Conservation (phyloP, 37 sponge, comb jelly and placozoan genomes). For the Oscarella lobularis region DNA sequence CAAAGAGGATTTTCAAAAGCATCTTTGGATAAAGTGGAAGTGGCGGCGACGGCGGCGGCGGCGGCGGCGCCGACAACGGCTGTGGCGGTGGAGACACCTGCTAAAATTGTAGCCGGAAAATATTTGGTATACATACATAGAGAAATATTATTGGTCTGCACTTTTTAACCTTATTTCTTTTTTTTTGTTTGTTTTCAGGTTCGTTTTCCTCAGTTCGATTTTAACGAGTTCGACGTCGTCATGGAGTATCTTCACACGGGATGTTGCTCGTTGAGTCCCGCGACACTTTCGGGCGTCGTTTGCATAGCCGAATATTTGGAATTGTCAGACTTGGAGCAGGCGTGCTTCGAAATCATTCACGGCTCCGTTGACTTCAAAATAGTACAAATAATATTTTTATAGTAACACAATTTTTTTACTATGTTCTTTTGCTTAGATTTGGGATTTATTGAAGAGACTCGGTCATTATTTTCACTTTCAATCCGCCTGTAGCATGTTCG, state of each 20-base stretch:
- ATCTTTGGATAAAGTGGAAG: too few species aligned
- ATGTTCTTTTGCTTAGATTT: background rate
- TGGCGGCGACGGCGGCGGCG: too few species aligned
- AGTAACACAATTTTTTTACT: background rate
- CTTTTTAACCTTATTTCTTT: background rate
- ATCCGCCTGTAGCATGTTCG: constrained; percentile 58
- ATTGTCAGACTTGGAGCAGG: constrained; percentile 60
- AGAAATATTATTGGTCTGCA: background rate
- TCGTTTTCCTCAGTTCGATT: background rate
- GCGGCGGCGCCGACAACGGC: too few species aligned
- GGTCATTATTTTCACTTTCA: constrained; percentile 56
- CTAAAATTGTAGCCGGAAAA: too few species aligned
- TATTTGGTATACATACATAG: background rate
- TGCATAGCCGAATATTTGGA: constrained; percentile 76
- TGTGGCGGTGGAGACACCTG: too few species aligned
- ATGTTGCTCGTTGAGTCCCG: constrained; percentile 36
- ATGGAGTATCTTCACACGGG: constrained; percentile 69
- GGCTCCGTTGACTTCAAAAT: constrained; percentile 30
- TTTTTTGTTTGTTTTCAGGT: constrained; percentile 5
- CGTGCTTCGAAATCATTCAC: constrained; percentile 52
- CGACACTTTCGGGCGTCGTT: constrained; percentile 59
- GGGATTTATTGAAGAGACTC: constrained; percentile 45
- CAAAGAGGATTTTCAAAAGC: background rate
- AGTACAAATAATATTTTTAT: too few species aligned
- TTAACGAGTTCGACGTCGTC: constrained; percentile 44